Conservation (phyloP, 2,113 vertebrate species). For the Elgaria multicarinata region DNA sequence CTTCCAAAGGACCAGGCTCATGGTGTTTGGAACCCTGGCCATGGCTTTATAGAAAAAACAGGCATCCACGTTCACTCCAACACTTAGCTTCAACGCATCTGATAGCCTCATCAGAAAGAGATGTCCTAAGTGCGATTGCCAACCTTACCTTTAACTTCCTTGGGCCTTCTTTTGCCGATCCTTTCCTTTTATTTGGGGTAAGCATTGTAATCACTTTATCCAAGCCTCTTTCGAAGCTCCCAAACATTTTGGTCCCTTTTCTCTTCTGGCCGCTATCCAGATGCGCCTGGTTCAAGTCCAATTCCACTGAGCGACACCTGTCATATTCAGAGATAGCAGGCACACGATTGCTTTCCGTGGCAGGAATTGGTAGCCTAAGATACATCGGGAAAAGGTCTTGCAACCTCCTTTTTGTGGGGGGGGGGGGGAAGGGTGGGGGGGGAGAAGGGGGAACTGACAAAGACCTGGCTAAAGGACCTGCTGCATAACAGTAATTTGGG, state of each 20-base stretch:
- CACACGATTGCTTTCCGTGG: background rate
- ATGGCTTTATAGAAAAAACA: background rate
- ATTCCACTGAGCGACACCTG: conserved; percentile 88
- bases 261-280: conserved; percentile 86
- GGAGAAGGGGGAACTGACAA: background rate
- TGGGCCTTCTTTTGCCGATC: conserved; percentile 76
- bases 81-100: background rate
- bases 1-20: background rate
- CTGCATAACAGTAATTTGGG: conserved; percentile 6
- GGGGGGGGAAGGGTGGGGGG: conserved; percentile 1
- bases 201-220: conserved; percentile 96
- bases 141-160: conserved; percentile 86
- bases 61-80: background rate
- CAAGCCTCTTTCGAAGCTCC: conserved; percentile 91
- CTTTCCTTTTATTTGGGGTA: conserved; percentile 88
- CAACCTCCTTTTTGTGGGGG: background rate
- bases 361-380: background rate
- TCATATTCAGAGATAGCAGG: background rate
- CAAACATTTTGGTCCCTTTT: conserved; percentile 88
- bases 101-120: background rate
- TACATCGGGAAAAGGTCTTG: background rate
- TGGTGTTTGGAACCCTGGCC: background rate
- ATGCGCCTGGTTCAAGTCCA: conserved; percentile 74
- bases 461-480: background rate
- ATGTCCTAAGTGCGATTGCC: background rate